phyloP scores from a whole-genome alignment of 2,797 vertebrate species.

The Molothrus aeneus region DNA sequence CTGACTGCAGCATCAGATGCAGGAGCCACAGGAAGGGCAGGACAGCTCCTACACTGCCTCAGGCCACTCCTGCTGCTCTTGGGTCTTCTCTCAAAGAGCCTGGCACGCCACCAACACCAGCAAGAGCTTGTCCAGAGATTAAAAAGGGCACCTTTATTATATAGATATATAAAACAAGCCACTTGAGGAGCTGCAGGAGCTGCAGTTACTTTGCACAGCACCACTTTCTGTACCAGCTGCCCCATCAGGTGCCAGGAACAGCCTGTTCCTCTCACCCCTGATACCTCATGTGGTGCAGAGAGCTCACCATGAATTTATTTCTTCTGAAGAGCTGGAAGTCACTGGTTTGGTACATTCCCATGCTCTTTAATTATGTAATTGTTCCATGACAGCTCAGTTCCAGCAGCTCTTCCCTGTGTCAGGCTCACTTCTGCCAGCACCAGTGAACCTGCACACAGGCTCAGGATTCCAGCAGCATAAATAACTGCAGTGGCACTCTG shows the following conservation, averaged over 20 bases:
- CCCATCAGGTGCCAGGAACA: accelerated
- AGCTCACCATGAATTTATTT: not conserved
- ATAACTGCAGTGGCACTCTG: not conserved
- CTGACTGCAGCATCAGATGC: not conserved
- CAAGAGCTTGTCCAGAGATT: not conserved
- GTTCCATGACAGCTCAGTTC: not conserved
- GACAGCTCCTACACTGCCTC: not conserved
- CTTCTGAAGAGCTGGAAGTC: not conserved
- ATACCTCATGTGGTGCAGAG: not conserved
- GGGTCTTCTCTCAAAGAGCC: not conserved
- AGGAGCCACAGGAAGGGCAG: not conserved
- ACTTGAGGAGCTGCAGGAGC: not conserved
- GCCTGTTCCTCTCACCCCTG: accelerated
- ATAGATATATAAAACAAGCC: accelerated
- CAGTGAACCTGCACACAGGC: not conserved
- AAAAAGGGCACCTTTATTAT: not conserved
- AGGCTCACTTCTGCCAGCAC: not conserved
- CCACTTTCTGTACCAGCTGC: not conserved
- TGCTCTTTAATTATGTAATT: not conserved
- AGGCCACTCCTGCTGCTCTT: not conserved
- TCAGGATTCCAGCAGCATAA: not conserved
- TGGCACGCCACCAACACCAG: not conserved
- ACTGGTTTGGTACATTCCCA: not conserved
- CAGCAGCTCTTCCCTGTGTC: not conserved
- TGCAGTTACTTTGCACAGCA: not conserved